Evolutionary conservation across 1,140 invertebrate genomes (phyloP).

Genomic region (Neodiprion lecontei): DNA sequence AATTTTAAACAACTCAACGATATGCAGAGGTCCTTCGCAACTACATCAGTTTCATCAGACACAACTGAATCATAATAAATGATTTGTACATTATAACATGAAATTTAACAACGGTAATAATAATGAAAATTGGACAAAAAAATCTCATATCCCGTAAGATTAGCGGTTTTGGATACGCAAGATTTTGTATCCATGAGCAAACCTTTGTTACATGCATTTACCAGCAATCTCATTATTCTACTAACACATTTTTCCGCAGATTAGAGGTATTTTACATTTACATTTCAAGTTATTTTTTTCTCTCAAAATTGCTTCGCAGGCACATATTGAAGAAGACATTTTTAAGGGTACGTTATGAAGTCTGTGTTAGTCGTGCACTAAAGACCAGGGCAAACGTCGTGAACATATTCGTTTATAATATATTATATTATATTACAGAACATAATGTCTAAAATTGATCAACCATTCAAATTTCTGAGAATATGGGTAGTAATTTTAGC

Average conservation of each 20-base stretch:
- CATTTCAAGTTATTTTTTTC: not conserved
- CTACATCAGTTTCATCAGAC: slow-evolving; percentile 30
- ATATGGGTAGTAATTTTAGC: no score
- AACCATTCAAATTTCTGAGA: no score
- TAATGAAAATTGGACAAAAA: slow-evolving; percentile 8
- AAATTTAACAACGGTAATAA: slow-evolving; percentile 39
- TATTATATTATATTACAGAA: not conserved
- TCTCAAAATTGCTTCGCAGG: slow-evolving; percentile 5
- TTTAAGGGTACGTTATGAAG: not conserved
- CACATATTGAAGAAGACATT: not conserved
- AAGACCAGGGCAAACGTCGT: not conserved
- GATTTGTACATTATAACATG: slow-evolving; percentile 51
- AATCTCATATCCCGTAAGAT: slow-evolving; percentile 43
- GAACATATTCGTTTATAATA: not conserved
- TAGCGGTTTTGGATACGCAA: slow-evolving; percentile 32
- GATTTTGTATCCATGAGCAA: not conserved
- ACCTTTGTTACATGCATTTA: not conserved
- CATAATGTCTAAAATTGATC: not conserved
- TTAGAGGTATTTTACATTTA: not conserved
- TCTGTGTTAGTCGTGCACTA: not conserved
- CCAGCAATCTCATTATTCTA: not conserved
- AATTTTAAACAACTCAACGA: slow-evolving; percentile 13
- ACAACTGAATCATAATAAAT: slow-evolving; percentile 40
- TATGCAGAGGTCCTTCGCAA: slow-evolving; percentile 38
- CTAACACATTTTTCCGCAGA: not conserved